Percentiles rank a stretch among this genome's conserved stretches.
phyloP scores from a whole-genome alignment of 37 sponge, comb jelly and placozoan genomes.

The Mnemiopsis leidyi region DNA sequence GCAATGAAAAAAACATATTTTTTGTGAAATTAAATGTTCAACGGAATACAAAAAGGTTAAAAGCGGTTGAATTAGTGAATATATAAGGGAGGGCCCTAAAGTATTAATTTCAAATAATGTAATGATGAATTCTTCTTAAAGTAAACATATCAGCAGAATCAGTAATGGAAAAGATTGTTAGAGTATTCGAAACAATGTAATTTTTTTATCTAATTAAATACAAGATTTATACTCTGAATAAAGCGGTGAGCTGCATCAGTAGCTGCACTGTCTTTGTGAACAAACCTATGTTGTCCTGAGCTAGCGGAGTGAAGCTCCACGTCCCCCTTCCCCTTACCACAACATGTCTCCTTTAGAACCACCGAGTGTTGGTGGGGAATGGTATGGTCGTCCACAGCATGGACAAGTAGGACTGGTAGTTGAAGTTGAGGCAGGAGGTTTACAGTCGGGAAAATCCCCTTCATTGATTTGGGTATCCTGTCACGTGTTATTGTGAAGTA shows the following conservation, averaged over 20 bases:
- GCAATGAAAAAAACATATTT: too few relatives aligned
- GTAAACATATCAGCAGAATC: too few relatives aligned
- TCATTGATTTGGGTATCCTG: slow-evolving; percentile 7
- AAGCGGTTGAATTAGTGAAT: too few relatives aligned
- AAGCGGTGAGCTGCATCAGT: not conserved
- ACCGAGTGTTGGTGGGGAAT: slow-evolving; percentile 33
- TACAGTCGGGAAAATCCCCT: slow-evolving; percentile 22
- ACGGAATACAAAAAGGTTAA: too few relatives aligned
- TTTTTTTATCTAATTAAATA: too few relatives aligned
- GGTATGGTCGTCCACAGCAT: slow-evolving; percentile 26
- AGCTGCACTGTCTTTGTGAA: not conserved
- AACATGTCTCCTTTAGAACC: not conserved
- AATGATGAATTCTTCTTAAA: too few relatives aligned
- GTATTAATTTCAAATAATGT: too few relatives aligned
- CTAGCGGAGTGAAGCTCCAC: slow-evolving; percentile 14
- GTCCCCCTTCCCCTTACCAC: not conserved
- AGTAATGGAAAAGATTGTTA: too few relatives aligned
- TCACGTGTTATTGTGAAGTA: slow-evolving; percentile 56
- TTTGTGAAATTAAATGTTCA: too few relatives aligned
- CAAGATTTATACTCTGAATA: not conserved
- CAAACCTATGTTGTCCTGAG: slow-evolving; percentile 44
- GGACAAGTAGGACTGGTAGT: slow-evolving; percentile 30
- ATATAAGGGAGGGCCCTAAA: too few relatives aligned
- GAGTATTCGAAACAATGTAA: too few relatives aligned
- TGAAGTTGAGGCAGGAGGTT: not conserved